Base-by-base conservation (phyloP, 2,888 invertebrate species). In the Coremacera marginata region DNA sequence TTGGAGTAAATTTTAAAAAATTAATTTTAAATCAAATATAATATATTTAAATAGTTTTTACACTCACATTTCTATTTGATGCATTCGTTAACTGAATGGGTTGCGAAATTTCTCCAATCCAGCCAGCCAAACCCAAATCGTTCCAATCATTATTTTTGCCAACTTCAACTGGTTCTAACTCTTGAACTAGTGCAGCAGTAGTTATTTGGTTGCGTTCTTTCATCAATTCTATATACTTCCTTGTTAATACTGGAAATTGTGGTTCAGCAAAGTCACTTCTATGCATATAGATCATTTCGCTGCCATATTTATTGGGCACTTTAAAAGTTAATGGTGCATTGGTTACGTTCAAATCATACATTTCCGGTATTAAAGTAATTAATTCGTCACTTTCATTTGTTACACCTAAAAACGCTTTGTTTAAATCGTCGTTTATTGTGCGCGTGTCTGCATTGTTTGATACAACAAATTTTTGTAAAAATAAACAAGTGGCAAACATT, bases 211-310 rank as follows among this genome's bases (percentile, higher is more conserved):
- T 71, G 3, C 75, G 75, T 31, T 71, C 75, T 60, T 77, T 70
- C 76, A 81, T 80, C 22, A 81, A 44, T 51, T 78, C 75, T 73
- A 84, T 81, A 76, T 84, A 82, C 0, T 78, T 67, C 51, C 75
- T 49, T 4, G 84, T 84, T 11, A 89, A 79, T 79, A 89, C 89
- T 14, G 89, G 89, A 81, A 89, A 89, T 49, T 83, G 84, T 4
- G 89, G 88, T 25, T 83, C 80, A 34, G 78, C 76, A 77, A 89
- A 88, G 78, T 88, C 87, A 57, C 83, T 86, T 25, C 87, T 84
- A 22, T 83, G 81, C 84, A 88, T 87, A 25, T 79, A 82, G 5
- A 86, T 44, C 70, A 84, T 76, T 62, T 82, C 79, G 52, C 77
- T 78, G 11, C n/a, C 70, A 57, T 67, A 63, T 62, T 68, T 71